Conservation (phyloP, 2,888 invertebrate genomes). For the Silvanus unidentatus region DNA sequence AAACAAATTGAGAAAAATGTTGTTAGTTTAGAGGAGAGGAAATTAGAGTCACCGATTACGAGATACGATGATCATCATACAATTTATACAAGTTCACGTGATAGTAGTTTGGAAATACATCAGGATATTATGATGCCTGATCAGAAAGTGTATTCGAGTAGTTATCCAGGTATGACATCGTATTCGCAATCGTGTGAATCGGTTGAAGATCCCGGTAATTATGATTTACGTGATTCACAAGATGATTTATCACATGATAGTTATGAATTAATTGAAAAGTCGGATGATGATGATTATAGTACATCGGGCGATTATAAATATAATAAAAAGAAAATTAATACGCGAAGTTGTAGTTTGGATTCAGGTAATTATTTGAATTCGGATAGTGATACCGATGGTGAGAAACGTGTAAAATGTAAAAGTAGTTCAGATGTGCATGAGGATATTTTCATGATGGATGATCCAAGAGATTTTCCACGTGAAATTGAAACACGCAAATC, state of each 20-base stretch:
- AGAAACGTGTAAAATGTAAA: conserved; percentile 55
- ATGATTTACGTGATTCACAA: conserved; percentile 65
- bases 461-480: conserved; percentile 66
- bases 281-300: conserved; percentile 60
- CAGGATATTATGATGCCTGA: conserved; percentile 60
- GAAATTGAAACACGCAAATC: conserved; percentile 68
- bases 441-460: conserved; percentile 73
- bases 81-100: conserved; percentile 57
- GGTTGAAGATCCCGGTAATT: conserved; percentile 58
- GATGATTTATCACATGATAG: conserved; percentile 85
- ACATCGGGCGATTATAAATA: conserved; percentile 41
- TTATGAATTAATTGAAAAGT: conserved; percentile 77
- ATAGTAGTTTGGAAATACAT: conserved; percentile 59
- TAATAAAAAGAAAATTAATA: conserved; percentile 35
- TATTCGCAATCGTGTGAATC: conserved; percentile 58
- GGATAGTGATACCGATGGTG: conserved; percentile 61
- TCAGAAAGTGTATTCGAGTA: conserved; percentile 76
- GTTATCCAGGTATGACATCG: conserved; percentile 76
- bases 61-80: conserved; percentile 65
- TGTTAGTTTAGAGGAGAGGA: conserved; percentile 42
- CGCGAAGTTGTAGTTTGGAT: conserved; percentile 66
- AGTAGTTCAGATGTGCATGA: conserved; percentile 65
- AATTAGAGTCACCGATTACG: conserved; percentile 64
- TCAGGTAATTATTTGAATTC: conserved; percentile 73
- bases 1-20: conserved; percentile 42